Percentiles rank a stretch among this genome's conserved stretches.
These are phyloP conservation scores for Cydia amplana DNA, from an alignment of 1,140 invertebrate species.

Conservation along the genomic window DNA sequence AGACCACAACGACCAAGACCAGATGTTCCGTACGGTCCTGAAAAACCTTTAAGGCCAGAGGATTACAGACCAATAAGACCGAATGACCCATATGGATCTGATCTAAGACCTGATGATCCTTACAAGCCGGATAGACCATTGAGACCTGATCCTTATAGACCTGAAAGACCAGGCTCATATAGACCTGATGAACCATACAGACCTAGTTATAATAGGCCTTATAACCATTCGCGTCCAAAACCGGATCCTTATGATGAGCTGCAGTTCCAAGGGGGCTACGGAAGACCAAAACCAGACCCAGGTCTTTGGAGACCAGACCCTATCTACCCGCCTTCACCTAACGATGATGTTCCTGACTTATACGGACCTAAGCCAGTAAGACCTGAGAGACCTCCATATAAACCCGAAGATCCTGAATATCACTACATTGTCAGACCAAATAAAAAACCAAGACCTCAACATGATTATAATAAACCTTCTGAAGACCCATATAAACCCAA, in stretches of 20 bases:
- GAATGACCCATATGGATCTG: slow-evolving; percentile 5
- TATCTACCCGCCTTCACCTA: slow-evolving; percentile 45
- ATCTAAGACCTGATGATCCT: background rate
- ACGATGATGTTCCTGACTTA: slow-evolving; percentile 50
- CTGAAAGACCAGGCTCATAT: slow-evolving; percentile 51
- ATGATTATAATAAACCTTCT: slow-evolving; percentile 34
- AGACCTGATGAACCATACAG: slow-evolving; percentile 40
- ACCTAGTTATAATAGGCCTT: slow-evolving; percentile 15
- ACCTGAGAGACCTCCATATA: slow-evolving; percentile 40
- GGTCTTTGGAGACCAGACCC: slow-evolving; percentile 53
- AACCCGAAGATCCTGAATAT: slow-evolving; percentile 57
- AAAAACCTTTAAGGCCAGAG: background rate
- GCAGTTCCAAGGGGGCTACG: slow-evolving; percentile 51
- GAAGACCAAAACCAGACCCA: slow-evolving; percentile 38
- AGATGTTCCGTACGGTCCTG: background rate
- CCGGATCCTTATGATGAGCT: slow-evolving; percentile 58
- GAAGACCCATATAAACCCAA: slow-evolving; percentile 5
- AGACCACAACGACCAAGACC: slow-evolving; percentile 7
- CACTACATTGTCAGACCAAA: slow-evolving; percentile 64
- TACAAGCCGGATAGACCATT: slow-evolving; percentile 11
- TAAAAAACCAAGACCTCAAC: slow-evolving; percentile 55
- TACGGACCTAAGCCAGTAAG: slow-evolving; percentile 55
- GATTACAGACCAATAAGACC: slow-evolving; percentile 3
- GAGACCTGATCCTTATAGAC: slow-evolving; percentile 33
- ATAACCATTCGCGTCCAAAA: slow-evolving; percentile 33